Percentiles rank a stretch among this genome's conserved stretches.
phyloP scores from a whole-genome alignment of 2,888 invertebrate genomes.

The Cyaniris semiargus region DNA sequence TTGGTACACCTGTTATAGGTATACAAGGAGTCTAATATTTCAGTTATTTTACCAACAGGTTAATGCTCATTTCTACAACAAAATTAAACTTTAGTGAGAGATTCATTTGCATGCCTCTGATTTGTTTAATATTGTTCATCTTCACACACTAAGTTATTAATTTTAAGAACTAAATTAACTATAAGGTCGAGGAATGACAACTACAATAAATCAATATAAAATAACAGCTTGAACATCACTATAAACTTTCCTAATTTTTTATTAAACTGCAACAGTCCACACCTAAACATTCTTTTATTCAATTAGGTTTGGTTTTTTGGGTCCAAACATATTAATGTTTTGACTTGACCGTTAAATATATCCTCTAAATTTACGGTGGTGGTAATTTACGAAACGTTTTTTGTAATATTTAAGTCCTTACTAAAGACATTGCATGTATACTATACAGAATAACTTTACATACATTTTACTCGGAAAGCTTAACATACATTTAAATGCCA shows the following conservation, averaged over 20 bases:
- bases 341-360: too few species aligned
- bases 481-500: too few species aligned
- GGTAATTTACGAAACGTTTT: too few species aligned
- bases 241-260: neutral
- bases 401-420: too few species aligned
- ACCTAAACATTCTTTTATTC: neutral
- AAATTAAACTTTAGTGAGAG: neutral
- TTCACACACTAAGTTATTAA: neutral
- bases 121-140: neutral
- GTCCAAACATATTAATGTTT: too few species aligned
- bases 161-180: neutral
- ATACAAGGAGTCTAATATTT: neutral
- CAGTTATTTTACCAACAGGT: neutral
- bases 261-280: neutral
- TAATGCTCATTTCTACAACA: conserved; percentile 17
- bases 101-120: conserved; percentile 6
- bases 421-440: too few species aligned
- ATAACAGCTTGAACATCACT: neutral
- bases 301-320: too few species aligned
- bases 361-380: too few species aligned
- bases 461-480: too few species aligned
- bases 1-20: too few species aligned
- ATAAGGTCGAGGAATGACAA: neutral
- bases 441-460: too few species aligned
- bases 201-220: neutral